phyloP scores from a whole-genome alignment of 2,888 invertebrate species.

The Ectemnius lituratus region DNA sequence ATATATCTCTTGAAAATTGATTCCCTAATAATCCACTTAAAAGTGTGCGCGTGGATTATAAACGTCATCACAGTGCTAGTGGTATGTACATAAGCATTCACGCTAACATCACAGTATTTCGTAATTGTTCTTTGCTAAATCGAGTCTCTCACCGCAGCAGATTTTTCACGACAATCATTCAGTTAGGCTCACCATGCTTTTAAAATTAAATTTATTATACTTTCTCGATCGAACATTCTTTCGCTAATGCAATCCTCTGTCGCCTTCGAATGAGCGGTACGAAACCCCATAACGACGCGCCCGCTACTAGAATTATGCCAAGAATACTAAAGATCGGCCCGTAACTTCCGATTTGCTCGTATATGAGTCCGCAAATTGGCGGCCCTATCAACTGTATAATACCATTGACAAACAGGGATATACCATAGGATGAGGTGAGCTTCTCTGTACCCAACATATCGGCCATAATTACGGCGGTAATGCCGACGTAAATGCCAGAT shows the following conservation, averaged over 20 bases:
- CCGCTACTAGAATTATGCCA: conserved; percentile 85
- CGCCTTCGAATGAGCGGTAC: conserved; percentile 84
- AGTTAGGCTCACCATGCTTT: conserved; percentile 28
- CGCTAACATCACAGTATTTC: conserved; percentile 61
- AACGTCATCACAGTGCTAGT: conserved; percentile 52
- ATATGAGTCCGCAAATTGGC: conserved; percentile 89
- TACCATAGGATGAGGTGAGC: conserved; percentile 91
- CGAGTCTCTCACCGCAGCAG: conserved; percentile 18
- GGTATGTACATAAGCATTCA: conserved; percentile 43
- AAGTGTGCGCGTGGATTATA: conserved; percentile 46
- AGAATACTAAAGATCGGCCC: conserved; percentile 86
- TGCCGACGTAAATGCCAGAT: conserved; percentile 91
- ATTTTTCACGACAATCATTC: conserved; percentile 28
- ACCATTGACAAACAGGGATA: conserved; percentile 91
- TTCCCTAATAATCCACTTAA: conserved; percentile 42
- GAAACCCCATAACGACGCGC: conserved; percentile 86
- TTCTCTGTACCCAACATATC: conserved; percentile 91
- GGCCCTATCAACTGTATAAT: conserved; percentile 90
- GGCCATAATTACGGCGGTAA: conserved; percentile 92
- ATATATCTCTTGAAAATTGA: conserved; percentile 50
- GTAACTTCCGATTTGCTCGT: conserved; percentile 82
- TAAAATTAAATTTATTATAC: conserved; percentile 41
- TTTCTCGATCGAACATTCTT: conserved; percentile 44
- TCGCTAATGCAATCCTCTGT: conserved; percentile 39
- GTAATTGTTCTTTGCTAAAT: conserved; percentile 38